Evolutionary conservation across 2,113 vertebrate genomes (phyloP).

Genomic region (Python bivittatus): DNA sequence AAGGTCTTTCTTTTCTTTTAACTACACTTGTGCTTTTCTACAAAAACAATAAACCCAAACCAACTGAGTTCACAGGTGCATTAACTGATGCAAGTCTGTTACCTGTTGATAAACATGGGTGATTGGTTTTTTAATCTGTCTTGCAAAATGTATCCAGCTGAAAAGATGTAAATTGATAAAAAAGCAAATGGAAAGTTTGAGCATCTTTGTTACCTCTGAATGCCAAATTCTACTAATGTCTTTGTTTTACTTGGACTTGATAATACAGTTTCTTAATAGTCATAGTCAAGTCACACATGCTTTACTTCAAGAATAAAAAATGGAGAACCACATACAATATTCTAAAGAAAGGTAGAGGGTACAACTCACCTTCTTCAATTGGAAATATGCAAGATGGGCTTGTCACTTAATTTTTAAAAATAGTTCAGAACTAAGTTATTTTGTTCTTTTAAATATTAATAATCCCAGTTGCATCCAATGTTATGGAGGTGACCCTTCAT

Average conservation of each 20-base stretch:
- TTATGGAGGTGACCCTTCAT: background rate
- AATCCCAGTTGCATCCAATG: background rate
- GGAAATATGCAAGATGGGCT: background rate
- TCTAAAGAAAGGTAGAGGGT: background rate
- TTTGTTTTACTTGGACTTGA: background rate
- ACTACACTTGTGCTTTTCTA: background rate
- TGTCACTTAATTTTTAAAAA: background rate
- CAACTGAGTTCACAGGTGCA: background rate
- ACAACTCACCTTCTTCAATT: background rate
- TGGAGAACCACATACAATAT: background rate
- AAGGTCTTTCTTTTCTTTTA: background rate
- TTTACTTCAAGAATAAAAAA: background rate
- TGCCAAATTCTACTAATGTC: background rate
- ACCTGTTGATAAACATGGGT: background rate
- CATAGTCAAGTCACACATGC: background rate
- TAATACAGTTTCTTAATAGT: background rate
- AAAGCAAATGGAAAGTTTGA: background rate
- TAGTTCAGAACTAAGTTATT: background rate
- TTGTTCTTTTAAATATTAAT: background rate
- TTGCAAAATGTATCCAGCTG: background rate
- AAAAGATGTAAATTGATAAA: background rate
- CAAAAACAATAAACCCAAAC: background rate
- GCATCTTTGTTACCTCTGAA: background rate
- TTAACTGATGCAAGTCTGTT: background rate
- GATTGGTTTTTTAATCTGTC: background rate